A percentile compares a stretch with the other conserved stretches of the same genome.
These are phyloP conservation scores for Eupithecia vulgata DNA, from an alignment of 2,888 invertebrate species.

Conservation along the genomic window DNA sequence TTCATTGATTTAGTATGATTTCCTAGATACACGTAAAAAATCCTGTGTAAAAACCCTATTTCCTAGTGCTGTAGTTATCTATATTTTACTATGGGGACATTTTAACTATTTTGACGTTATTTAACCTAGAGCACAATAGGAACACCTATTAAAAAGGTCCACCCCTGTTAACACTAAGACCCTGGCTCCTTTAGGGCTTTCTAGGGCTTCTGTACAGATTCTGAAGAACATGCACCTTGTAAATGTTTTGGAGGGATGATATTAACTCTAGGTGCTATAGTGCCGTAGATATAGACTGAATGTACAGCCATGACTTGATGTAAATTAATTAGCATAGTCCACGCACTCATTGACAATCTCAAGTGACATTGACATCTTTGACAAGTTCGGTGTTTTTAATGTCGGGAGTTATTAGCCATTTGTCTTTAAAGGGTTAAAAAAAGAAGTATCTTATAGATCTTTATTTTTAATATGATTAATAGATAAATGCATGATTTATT, in stretches of 20 bases:
- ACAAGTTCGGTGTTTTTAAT: constrained; percentile 33
- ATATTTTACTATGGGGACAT: not conserved
- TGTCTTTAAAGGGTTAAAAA: not conserved
- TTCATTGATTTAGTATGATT: not conserved
- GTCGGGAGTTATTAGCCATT: not conserved
- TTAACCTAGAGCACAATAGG: not conserved
- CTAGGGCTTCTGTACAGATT: constrained; percentile 37
- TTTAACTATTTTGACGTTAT: not conserved
- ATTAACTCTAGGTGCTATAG: constrained; percentile 68
- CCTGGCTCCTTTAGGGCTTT: not conserved
- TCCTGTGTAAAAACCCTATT: not conserved
- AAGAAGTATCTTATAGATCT: not conserved
- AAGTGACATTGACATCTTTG: constrained; percentile 39
- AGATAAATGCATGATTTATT: not conserved
- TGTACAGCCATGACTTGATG: constrained; percentile 77
- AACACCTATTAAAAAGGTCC: not conserved
- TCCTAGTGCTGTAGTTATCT: not conserved
- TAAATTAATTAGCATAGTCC: constrained; percentile 59
- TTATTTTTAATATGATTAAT: not conserved
- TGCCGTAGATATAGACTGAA: constrained; percentile 78
- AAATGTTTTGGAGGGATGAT: constrained; percentile 46
- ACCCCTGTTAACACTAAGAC: constrained; percentile 4
- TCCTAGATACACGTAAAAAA: not conserved
- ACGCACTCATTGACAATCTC: constrained; percentile 58
- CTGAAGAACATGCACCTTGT: constrained; percentile 35